Evolutionary conservation across 2,113 vertebrate species (phyloP).

Genomic region (Anarrhichthys ocellatus): DNA sequence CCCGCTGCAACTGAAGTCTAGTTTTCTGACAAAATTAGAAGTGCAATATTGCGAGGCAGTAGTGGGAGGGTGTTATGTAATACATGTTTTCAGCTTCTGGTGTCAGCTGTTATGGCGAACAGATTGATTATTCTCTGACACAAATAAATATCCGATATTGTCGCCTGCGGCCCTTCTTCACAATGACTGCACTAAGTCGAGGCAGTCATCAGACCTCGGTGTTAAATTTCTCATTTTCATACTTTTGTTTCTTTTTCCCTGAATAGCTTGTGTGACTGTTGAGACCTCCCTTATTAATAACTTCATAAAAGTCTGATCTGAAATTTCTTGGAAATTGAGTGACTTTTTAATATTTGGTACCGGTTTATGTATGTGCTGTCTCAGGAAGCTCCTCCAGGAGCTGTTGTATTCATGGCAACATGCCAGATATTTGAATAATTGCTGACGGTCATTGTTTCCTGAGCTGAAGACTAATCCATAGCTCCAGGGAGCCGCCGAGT

Average conservation of each 20-base stretch:
- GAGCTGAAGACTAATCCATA: not conserved
- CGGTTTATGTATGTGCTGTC: not conserved
- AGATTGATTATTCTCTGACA: slow-evolving; percentile 15
- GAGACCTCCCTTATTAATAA: not conserved
- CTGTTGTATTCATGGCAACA: not conserved
- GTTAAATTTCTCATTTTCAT: not conserved
- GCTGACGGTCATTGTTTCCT: not conserved
- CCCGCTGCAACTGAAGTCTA: not conserved
- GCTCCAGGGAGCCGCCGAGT: not conserved
- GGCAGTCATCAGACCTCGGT: not conserved
- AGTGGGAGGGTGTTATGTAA: slow-evolving; percentile 26
- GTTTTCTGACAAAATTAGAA: slow-evolving; percentile 19
- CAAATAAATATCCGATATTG: not conserved
- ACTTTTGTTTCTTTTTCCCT: not conserved
- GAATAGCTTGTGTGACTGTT: not conserved
- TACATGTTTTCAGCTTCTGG: slow-evolving; percentile 5
- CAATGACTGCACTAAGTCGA: not conserved
- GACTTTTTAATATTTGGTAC: not conserved
- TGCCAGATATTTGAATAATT: not conserved
- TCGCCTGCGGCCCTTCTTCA: not conserved
- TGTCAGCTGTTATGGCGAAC: not conserved
- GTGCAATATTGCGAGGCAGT: slow-evolving; percentile 1
- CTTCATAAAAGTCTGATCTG: not conserved
- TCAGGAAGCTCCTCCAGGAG: not conserved
- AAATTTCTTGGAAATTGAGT: not conserved